Evolutionary conservation across 1,140 invertebrate genomes (phyloP).

Genomic region (Scaptomyza hsui): DNA sequence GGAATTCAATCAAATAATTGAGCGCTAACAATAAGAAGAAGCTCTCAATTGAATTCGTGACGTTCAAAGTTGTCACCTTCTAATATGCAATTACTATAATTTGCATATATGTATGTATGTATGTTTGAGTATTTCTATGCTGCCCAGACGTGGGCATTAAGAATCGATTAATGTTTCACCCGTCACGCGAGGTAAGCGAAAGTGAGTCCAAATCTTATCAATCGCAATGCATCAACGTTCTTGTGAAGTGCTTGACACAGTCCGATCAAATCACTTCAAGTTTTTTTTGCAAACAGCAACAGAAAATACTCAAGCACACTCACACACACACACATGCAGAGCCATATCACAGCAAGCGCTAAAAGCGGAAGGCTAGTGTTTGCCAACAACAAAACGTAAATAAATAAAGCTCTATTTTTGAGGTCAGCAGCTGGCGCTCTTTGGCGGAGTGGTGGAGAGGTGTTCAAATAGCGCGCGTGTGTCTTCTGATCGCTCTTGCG

Average conservation of each 20-base stretch:
- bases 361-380: slow-evolving; percentile 27
- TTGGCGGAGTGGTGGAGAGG: neutral
- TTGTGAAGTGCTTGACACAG: slow-evolving; percentile 22
- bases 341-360: slow-evolving; percentile 12
- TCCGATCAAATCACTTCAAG: slow-evolving; percentile 22
- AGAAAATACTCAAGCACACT: neutral
- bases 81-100: slow-evolving; percentile 9
- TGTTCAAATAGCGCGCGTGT: slow-evolving; percentile 29
- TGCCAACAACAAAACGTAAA: slow-evolving; percentile 36
- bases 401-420: slow-evolving; percentile 41
- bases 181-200: slow-evolving; percentile 32
- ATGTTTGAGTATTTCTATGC: neutral
- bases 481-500: slow-evolving; percentile 4
- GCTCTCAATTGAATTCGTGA: slow-evolving; percentile 34
- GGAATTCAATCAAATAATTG: slow-evolving; percentile 22
- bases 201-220: slow-evolving; percentile 6
- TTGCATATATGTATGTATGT: neutral
- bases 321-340: neutral
- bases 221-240: slow-evolving; percentile 21
- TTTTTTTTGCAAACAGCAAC: slow-evolving; percentile 10
- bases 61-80: slow-evolving; percentile 19
- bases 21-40: neutral
- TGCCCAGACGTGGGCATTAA: slow-evolving; percentile 2
- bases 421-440: slow-evolving; percentile 30
- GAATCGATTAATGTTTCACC: slow-evolving; percentile 1